phyloP scores from a whole-genome alignment of 2,797 vertebrate genomes.

The Paguma larvata region DNA sequence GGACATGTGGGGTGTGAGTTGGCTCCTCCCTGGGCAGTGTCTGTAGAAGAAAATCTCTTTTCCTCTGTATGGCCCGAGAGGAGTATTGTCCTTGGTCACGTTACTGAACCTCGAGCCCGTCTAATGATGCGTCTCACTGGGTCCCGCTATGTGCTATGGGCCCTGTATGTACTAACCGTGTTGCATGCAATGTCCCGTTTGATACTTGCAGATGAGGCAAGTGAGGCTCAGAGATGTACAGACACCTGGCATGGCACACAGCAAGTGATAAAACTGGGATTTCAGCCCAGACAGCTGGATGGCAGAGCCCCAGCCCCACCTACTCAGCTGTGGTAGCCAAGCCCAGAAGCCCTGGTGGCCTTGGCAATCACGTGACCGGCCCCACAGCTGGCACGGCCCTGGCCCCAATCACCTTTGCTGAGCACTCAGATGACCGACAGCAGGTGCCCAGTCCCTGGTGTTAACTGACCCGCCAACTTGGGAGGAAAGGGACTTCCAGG shows the following conservation, averaged over 20 bases:
- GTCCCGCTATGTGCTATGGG: not conserved
- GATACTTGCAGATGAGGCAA: not conserved
- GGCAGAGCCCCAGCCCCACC: not conserved
- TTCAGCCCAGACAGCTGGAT: not conserved
- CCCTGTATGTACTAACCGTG: not conserved
- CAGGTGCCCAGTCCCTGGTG: not conserved
- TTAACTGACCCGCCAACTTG: not conserved
- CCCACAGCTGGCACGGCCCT: not conserved
- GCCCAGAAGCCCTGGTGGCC: not conserved
- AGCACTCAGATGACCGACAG: not conserved
- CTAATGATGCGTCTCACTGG: not conserved
- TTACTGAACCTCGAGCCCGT: fast-evolving
- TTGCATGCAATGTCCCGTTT: not conserved
- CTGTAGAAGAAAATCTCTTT: not conserved
- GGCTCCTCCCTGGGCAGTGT: not conserved
- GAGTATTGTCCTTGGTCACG: not conserved
- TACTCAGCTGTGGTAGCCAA: too few species aligned
- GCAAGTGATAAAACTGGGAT: not conserved
- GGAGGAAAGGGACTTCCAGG: not conserved
- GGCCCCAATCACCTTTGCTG: not conserved
- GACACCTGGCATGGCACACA: not conserved
- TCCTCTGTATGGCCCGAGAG: fast-evolving
- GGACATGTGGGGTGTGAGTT: not conserved
- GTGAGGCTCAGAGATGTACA: not conserved
- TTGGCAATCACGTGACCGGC: not conserved